These are phyloP conservation scores for Arnoldichthys spilopterus DNA, from an alignment of 2,797 vertebrate genomes.

Conservation along the genomic window DNA sequence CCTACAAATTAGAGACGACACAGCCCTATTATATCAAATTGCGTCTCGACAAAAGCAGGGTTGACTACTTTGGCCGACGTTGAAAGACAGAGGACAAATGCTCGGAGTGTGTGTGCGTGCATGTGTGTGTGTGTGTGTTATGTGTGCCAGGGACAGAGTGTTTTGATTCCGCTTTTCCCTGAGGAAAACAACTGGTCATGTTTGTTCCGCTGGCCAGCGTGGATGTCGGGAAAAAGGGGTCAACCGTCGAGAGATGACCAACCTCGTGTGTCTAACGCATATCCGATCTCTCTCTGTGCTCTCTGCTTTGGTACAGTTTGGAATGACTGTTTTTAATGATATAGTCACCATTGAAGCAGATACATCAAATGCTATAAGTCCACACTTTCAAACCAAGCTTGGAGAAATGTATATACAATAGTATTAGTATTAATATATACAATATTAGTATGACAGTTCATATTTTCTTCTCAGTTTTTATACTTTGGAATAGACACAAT, in stretches of 20 bases:
- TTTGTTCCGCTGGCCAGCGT: slow-evolving; percentile 23
- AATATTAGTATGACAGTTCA: too few species aligned
- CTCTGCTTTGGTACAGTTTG: not conserved
- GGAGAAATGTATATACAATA: too few species aligned
- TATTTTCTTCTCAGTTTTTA: too few species aligned
- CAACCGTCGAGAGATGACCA: slow-evolving; percentile 37
- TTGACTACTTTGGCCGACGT: slow-evolving; percentile 63
- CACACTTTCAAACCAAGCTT: too few species aligned
- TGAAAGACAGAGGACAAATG: slow-evolving; percentile 62
- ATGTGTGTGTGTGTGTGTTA: slow-evolving; percentile 34
- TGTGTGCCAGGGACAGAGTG: slow-evolving; percentile 23
- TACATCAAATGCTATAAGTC: too few species aligned
- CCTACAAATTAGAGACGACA: slow-evolving; percentile 71
- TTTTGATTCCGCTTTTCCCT: slow-evolving; percentile 43
- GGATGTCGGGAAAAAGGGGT: slow-evolving; percentile 38
- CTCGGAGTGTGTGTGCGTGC: slow-evolving; percentile 57
- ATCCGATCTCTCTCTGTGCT: slow-evolving; percentile 27
- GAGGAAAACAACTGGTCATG: slow-evolving; percentile 45
- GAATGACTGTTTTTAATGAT: not conserved
- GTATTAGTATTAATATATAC: too few species aligned
- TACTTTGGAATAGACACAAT: too few species aligned
- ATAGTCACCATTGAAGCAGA: too few species aligned
- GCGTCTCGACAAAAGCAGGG: slow-evolving; percentile 58
- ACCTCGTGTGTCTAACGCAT: slow-evolving; percentile 15
- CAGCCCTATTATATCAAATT: slow-evolving; percentile 68